phyloP scores from a whole-genome alignment of 2,113 vertebrate species.

The Microtus oregoni region DNA sequence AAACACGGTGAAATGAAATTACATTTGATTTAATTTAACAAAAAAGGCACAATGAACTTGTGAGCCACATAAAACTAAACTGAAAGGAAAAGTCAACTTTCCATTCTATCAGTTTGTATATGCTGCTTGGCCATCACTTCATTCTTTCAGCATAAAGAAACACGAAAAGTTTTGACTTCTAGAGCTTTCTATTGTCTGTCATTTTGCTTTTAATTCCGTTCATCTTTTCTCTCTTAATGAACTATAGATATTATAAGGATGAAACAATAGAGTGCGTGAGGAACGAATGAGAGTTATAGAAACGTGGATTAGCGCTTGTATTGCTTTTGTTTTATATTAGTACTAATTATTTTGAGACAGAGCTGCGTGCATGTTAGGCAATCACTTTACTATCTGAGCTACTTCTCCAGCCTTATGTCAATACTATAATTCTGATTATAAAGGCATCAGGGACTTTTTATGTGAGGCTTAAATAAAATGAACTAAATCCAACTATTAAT shows the following conservation, averaged over 20 bases:
- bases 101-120: background rate
- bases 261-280: background rate
- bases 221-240: conserved; percentile 46
- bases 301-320: background rate
- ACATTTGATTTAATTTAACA: background rate
- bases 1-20: background rate
- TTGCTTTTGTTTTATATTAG: background rate
- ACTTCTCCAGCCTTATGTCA: background rate
- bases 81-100: background rate
- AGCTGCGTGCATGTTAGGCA: background rate
- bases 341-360: background rate
- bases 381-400: background rate
- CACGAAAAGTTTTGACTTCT: background rate
- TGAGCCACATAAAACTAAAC: conserved; percentile 35
- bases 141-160: conserved; percentile 4
- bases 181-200: conserved; percentile 11
- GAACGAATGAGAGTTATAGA: background rate
- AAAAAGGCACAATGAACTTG: background rate
- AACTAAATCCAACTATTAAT: conserved; percentile 30
- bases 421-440: conserved; percentile 36
- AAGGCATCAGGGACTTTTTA: background rate
- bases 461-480: background rate
- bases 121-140: background rate
- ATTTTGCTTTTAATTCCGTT: background rate
- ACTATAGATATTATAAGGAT: background rate